A percentile compares a stretch with the other conserved stretches of the same genome.
phyloP scores from a whole-genome alignment of 2,113 vertebrate genomes.

The Pelusios castaneus region DNA sequence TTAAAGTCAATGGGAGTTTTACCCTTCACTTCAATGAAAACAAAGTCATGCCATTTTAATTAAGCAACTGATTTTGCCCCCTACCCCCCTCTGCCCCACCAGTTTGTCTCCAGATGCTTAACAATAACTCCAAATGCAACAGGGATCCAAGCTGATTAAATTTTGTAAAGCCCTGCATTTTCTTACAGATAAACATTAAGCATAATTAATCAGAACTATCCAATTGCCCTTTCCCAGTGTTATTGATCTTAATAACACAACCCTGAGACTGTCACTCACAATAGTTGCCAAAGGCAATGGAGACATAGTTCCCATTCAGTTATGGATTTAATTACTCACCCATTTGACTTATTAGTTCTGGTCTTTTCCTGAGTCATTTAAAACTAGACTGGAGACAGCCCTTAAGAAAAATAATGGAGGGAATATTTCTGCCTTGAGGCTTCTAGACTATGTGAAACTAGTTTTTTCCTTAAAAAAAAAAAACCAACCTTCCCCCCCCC shows the following conservation, averaged over 20 bases:
- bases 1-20: not conserved
- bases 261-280: rapidly evolving
- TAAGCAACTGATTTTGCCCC: not conserved
- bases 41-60: not conserved
- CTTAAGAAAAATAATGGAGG: not conserved
- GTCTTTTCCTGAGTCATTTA: not conserved
- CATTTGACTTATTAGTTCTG: not conserved
- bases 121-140: not conserved
- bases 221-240: rapidly evolving
- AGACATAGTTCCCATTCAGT: not conserved
- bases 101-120: not conserved
- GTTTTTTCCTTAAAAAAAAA: not conserved
- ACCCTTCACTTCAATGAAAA: not conserved
- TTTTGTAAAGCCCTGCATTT: not conserved
- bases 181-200: rapidly evolving
- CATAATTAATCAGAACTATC: not conserved
- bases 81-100: too few relatives aligned
- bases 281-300: not conserved
- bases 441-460: not conserved
- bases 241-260: not conserved
- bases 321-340: not conserved
- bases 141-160: not conserved
- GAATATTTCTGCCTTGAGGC: not conserved
- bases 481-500: too few relatives aligned
- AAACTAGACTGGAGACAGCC: not conserved